phyloP scores from a whole-genome alignment of 2,797 vertebrate genomes.

The Phoeniculus purpureus region DNA sequence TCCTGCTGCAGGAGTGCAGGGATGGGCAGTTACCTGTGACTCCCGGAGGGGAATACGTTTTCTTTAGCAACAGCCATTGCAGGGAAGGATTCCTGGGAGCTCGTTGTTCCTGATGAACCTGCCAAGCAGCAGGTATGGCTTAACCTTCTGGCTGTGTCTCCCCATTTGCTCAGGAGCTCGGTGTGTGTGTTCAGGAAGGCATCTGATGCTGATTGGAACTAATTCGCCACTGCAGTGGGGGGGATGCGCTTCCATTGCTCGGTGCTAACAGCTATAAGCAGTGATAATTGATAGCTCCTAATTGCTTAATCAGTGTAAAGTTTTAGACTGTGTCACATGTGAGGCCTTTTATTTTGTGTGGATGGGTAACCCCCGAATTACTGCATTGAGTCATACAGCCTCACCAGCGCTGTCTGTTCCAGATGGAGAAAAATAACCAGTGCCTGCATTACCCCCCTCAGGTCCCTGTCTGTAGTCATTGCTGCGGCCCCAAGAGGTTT shows the following conservation, averaged over 20 bases:
- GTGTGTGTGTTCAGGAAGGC: constrained; percentile 28
- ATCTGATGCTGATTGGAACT: constrained; percentile 43
- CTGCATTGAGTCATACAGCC: background rate
- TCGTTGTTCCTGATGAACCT: background rate
- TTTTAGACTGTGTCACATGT: constrained; percentile 16
- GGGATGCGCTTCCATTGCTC: constrained; percentile 20
- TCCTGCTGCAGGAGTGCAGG: background rate
- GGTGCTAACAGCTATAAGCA: constrained; percentile 39
- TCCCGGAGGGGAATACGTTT: background rate
- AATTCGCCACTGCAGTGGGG: constrained; percentile 37
- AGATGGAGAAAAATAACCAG: constrained; percentile 23
- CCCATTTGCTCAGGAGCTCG: background rate
- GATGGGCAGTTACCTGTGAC: background rate
- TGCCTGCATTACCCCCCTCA: constrained; percentile 27
- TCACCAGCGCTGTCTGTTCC: background rate
- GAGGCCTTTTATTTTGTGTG: constrained; percentile 32
- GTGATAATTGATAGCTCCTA: constrained; percentile 64
- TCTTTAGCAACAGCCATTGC: background rate
- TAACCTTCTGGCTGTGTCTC: constrained; percentile 10
- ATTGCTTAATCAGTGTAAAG: constrained; percentile 59
- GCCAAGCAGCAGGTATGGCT: background rate
- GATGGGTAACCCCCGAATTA: constrained; percentile 43
- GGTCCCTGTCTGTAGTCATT: constrained; percentile 23
- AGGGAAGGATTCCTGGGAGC: background rate
- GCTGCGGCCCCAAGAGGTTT: constrained; percentile 38